Base-by-base conservation (phyloP, 2,797 vertebrate species). In the Helarctos malayanus region DNA sequence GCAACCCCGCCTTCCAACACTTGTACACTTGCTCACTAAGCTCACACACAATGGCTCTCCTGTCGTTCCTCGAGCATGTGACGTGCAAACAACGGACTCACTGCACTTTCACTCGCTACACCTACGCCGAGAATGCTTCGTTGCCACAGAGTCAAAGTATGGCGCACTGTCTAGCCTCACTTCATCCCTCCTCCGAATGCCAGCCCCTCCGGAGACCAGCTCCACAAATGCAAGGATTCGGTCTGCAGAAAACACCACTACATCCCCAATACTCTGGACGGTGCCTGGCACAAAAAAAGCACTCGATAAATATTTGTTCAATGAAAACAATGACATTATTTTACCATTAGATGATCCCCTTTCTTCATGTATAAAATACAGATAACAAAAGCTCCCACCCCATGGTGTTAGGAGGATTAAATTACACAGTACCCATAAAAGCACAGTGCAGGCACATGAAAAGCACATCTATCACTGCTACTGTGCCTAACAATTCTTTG, bases 371-470 rank as follows among this genome's bases (percentile, higher is more conserved):
- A 25, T 76, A 79, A 86, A 84, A 56, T 1, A 5, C 15, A 11
- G 41, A 16, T 27, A 68, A 54, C 13, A 32, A 35, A 86, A 89
- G 32, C 9, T n/a, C 16, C 65, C 8, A 38, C 3, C 4, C 68
- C 52, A 19, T 1, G 14, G 13, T 23, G 19, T 32, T 56, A 32
- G 2, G 4, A 83, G 89, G 3, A 71, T 7, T 8, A 32, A 49
- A 56, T 35, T 18, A 54, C 29, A 47, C 25, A 57, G 54, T 1
- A 56, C 11, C 41, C 32, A 47, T 8, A 54, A 69, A 59, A 59
- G 32, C 4, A 29, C 5, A 0, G 19, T 27, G 8, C 35, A 71
- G 45, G 29, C 2, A 23, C 3, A 4, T 2, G 54, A 7, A 6
- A 61, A 49, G 13, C 47, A 65, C n/a, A n/a, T 54, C 49, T 45